Evolutionary conservation across 2,888 invertebrate species (phyloP).

Genomic region (Trachelus troglodyta): DNA sequence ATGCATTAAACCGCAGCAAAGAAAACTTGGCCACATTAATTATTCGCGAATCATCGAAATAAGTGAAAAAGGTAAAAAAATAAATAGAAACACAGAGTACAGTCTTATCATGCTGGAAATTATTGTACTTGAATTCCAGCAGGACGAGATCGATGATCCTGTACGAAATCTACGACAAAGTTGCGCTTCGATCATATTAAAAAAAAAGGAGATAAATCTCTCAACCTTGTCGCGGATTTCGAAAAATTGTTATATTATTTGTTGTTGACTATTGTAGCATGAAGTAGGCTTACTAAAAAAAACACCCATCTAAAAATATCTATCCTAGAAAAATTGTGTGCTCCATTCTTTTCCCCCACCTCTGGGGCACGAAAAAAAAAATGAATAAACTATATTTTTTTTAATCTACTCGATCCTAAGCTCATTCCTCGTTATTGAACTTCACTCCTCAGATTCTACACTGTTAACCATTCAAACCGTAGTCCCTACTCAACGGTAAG

Average conservation of each 20-base stretch:
- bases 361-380: constrained; percentile 24
- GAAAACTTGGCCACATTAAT: background rate
- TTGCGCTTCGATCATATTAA: constrained; percentile 12
- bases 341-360: constrained; percentile 22
- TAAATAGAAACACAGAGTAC: background rate
- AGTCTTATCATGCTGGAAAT: background rate
- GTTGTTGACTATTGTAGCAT: constrained; percentile 60
- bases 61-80: constrained; percentile 9
- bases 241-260: constrained; percentile 57
- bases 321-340: constrained; percentile 8
- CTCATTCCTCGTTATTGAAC: constrained; percentile 3
- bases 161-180: constrained; percentile 35
- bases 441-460: background rate
- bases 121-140: constrained; percentile 11
- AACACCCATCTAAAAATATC: constrained; percentile 14
- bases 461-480: background rate
- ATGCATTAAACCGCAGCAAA: background rate
- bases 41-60: constrained; percentile 12
- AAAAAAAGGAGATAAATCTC: constrained; percentile 21
- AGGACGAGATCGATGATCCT: constrained; percentile 25
- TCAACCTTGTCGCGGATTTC: constrained; percentile 38
- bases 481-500: background rate
- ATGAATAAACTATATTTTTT: constrained; percentile 38
- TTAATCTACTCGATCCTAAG: constrained; percentile 14
- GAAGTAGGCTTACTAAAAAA: constrained; percentile 38